Conservation (phyloP, 2,797 vertebrate species). For the Alauda arvensis region DNA sequence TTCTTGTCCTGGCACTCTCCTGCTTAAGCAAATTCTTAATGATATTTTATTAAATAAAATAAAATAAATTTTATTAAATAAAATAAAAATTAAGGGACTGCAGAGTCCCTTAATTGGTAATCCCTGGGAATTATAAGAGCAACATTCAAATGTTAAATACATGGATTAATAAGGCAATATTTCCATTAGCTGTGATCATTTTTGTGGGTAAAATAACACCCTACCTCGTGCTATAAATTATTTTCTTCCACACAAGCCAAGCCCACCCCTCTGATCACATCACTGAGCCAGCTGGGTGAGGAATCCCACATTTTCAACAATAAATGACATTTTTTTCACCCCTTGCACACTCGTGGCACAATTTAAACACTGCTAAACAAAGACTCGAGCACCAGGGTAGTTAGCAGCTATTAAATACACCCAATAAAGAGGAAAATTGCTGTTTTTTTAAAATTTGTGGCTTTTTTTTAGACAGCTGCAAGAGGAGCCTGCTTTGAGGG, state of each 20-base stretch:
- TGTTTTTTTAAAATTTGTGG: background rate
- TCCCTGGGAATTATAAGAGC: background rate
- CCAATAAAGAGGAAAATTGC: background rate
- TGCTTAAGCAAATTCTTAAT: background rate
- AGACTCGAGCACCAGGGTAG: background rate
- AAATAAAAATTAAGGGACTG: too few species aligned
- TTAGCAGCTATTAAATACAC: background rate
- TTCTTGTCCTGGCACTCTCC: background rate
- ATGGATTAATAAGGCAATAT: background rate
- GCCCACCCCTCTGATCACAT: background rate
- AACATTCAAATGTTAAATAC: background rate
- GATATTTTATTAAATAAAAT: too few species aligned
- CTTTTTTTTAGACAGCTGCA: background rate
- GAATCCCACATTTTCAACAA: background rate
- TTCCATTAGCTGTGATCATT: background rate
- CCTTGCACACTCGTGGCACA: accelerated
- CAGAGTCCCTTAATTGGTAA: background rate
- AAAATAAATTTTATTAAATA: too few species aligned
- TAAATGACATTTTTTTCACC: background rate
- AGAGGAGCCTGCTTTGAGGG: background rate
- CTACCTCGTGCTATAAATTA: background rate
- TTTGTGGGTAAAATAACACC: background rate
- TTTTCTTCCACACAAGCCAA: background rate
- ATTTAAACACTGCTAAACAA: background rate
- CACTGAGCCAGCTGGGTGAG: background rate